Conservation (phyloP, 2,888 invertebrate genomes). For the Thera britannica region DNA sequence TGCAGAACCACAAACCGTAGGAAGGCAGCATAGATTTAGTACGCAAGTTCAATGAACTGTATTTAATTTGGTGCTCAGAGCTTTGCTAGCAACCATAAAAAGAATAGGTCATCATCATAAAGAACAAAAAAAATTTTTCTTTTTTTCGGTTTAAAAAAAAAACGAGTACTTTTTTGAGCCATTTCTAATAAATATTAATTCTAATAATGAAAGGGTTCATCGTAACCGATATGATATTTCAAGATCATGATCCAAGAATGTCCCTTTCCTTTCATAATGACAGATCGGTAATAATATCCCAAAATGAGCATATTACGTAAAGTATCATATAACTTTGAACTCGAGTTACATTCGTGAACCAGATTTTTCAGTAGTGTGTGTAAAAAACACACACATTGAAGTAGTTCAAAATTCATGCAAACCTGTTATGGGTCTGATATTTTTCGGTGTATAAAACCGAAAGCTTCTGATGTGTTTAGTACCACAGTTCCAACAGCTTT, state of each 20-base stretch:
- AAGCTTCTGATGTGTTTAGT: conserved; percentile 43
- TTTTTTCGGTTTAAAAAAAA: too few species aligned
- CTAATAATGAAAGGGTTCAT: neutral
- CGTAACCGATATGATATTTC: conserved; percentile 27
- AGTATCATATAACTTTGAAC: conserved; percentile 60
- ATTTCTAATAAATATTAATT: too few species aligned
- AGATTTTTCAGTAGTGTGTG: conserved; percentile 51
- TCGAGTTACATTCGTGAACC: conserved; percentile 47
- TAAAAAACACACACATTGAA: conserved; percentile 47
- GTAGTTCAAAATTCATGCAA: conserved; percentile 47
- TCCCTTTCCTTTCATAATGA: conserved; percentile 41
- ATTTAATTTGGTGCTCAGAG: too few species aligned
- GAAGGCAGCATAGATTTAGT: too few species aligned
- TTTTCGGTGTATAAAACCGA: conserved; percentile 63
- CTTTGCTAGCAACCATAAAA: too few species aligned
- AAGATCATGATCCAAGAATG: conserved; percentile 35
- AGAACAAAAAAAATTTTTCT: too few species aligned
- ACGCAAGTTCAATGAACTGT: too few species aligned
- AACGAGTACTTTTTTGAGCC: too few species aligned
- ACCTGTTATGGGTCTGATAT: conserved; percentile 55
- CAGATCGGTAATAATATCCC: conserved; percentile 43
- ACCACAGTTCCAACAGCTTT: conserved; percentile 55
- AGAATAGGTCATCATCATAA: too few species aligned
- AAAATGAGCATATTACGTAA: conserved; percentile 68
- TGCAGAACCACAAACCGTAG: too few species aligned